Percentiles rank a stretch among this genome's conserved stretches.
Evolutionary conservation across 2,113 vertebrate genomes (phyloP).

Genomic region (Sander vitreus): DNA sequence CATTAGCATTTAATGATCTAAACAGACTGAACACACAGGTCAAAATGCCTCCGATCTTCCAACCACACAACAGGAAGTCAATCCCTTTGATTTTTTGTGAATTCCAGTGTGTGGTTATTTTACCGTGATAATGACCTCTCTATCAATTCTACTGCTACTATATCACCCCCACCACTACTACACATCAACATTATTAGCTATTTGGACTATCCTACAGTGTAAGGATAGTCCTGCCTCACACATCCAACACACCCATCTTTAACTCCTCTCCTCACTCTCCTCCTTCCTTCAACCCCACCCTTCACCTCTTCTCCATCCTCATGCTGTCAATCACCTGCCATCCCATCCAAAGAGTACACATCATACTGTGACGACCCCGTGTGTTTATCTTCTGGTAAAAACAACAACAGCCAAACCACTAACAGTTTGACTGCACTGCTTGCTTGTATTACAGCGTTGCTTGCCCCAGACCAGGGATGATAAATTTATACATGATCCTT

Average conservation of each 20-base stretch:
- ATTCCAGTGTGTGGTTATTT: constrained; percentile 8
- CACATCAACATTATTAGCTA: constrained; percentile 30
- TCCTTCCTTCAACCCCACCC: constrained; percentile 33
- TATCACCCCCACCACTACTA: constrained; percentile 17
- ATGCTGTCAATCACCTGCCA: constrained; percentile 76
- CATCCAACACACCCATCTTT: constrained; percentile 55
- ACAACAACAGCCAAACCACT: constrained; percentile 36
- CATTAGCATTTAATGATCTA: background rate
- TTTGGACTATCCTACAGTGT: constrained; percentile 44
- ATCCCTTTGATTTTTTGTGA: constrained; percentile 18
- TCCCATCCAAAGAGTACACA: constrained; percentile 82
- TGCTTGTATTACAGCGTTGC: constrained; percentile 15
- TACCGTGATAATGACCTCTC: constrained; percentile 44
- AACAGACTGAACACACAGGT: constrained; percentile 17
- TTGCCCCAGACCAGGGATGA: background rate
- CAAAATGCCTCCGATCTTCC: constrained; percentile 15
- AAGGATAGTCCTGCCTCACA: constrained; percentile 56
- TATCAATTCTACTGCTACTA: constrained; percentile 33
- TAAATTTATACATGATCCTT: background rate
- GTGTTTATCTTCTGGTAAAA: constrained; percentile 82
- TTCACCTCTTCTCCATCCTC: constrained; percentile 67
- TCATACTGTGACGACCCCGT: constrained; percentile 82
- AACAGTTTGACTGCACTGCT: constrained; percentile 33
- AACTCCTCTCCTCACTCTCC: constrained; percentile 69
- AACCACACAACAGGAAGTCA: constrained; percentile 24